Conservation (phyloP, 2,797 vertebrate species). For the Phataginus tricuspis region DNA sequence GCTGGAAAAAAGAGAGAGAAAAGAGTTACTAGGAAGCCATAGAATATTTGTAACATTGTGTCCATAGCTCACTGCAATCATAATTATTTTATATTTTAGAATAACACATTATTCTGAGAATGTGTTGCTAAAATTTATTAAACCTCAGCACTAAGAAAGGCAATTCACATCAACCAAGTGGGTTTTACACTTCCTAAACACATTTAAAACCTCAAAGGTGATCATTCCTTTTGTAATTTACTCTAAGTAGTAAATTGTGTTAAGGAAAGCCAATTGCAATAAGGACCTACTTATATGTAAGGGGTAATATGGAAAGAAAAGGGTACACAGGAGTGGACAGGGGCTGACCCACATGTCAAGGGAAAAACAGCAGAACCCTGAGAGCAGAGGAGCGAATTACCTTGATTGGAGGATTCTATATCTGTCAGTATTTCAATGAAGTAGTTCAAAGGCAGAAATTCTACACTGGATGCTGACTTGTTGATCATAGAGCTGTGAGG, state of each 20-base stretch:
- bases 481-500: constrained; percentile 79
- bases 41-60: neutral
- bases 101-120: constrained; percentile 35
- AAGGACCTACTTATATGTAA: neutral
- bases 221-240: constrained; percentile 14
- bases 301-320: neutral
- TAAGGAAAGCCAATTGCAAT: neutral
- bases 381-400: constrained; percentile 70
- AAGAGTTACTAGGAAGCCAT: neutral
- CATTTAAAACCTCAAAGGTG: neutral
- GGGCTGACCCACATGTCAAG: neutral
- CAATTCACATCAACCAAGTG: neutral
- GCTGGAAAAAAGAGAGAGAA: constrained; percentile 78
- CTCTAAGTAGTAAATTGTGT: neutral
- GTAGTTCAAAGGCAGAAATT: constrained; percentile 91
- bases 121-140: constrained; percentile 26
- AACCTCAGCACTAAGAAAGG: neutral
- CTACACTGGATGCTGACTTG: constrained; percentile 70
- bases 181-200: neutral
- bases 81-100: constrained; percentile 26
- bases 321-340: neutral
- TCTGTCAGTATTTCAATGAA: constrained; percentile 88
- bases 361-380: neutral
- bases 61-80: neutral
- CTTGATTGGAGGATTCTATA: constrained; percentile 84